phyloP scores from a whole-genome alignment of 1,140 invertebrate species.

The Marisa cornuarietis region DNA sequence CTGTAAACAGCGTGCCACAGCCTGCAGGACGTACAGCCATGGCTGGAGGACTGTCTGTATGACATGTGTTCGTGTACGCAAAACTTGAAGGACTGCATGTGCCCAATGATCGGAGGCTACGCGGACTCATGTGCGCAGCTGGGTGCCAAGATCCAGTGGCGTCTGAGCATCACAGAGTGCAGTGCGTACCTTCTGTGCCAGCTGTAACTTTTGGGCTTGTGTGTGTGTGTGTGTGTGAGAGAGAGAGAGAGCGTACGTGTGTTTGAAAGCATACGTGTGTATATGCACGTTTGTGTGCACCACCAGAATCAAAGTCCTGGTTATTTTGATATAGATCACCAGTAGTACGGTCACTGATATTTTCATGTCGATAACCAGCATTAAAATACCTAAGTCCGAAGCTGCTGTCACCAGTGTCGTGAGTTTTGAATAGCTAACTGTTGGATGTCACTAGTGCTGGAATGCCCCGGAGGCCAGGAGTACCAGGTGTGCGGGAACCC shows the following conservation, averaged over 20 bases:
- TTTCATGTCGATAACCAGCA: too few relatives aligned
- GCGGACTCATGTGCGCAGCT: slow-evolving; percentile 79
- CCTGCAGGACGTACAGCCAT: slow-evolving; percentile 80
- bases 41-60: slow-evolving; percentile 83
- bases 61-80: slow-evolving; percentile 84
- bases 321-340: too few relatives aligned
- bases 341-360: too few relatives aligned
- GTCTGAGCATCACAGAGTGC: slow-evolving; percentile 78
- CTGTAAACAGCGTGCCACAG: slow-evolving; percentile 76
- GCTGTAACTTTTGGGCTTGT: not conserved
- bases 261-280: not conserved
- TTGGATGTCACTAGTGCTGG: slow-evolving; percentile 30
- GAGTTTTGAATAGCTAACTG: not conserved
- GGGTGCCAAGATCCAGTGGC: slow-evolving; percentile 80
- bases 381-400: too few relatives aligned
- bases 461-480: slow-evolving; percentile 79
- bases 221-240: not conserved
- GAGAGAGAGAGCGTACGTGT: too few relatives aligned
- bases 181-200: slow-evolving; percentile 64
- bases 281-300: not conserved
- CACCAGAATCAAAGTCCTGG: too few relatives aligned
- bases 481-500: slow-evolving; percentile 83
- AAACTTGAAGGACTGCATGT: slow-evolving; percentile 74
- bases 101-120: slow-evolving; percentile 82
- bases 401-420: too few relatives aligned